Evolutionary conservation across 2,113 vertebrate genomes (phyloP).

Genomic region (Butorides virescens): DNA sequence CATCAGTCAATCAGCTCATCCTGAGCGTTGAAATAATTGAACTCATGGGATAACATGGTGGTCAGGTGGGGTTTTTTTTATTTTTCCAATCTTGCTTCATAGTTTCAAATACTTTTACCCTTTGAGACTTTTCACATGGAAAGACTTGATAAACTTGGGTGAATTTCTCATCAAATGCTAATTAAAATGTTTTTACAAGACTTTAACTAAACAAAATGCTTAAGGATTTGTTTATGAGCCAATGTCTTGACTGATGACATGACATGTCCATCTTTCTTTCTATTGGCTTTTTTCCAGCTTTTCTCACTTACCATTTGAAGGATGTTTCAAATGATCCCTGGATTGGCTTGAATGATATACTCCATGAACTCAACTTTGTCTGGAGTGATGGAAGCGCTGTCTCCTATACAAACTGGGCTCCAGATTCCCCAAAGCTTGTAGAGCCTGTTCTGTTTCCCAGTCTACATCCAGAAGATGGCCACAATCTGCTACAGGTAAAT

Average conservation of each 20-base stretch:
- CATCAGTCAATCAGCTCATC: not conserved
- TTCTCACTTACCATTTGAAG: constrained; percentile 81
- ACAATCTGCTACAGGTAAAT: not conserved
- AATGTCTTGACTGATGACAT: not conserved
- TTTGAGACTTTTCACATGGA: not conserved
- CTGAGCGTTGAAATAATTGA: not conserved
- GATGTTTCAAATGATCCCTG: constrained; percentile 74
- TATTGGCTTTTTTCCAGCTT: constrained; percentile 68
- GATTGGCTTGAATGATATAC: constrained; percentile 88
- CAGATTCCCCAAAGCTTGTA: constrained; percentile 7
- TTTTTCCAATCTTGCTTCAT: not conserved
- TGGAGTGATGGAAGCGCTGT: constrained; percentile 86
- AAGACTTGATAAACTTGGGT: not conserved
- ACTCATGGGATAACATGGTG: not conserved
- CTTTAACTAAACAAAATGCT: not conserved
- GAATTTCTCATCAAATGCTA: not conserved
- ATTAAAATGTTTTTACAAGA: not conserved
- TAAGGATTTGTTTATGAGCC: not conserved
- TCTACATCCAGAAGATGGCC: constrained; percentile 1
- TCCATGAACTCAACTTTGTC: constrained; percentile 85
- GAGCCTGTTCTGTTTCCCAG: not conserved
- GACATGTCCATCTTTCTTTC: not conserved
- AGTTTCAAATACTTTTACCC: not conserved
- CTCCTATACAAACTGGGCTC: constrained; percentile 46
- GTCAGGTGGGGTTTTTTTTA: not conserved